Conservation (phyloP, 2,888 invertebrate genomes). For the Lathronympha strigana region DNA sequence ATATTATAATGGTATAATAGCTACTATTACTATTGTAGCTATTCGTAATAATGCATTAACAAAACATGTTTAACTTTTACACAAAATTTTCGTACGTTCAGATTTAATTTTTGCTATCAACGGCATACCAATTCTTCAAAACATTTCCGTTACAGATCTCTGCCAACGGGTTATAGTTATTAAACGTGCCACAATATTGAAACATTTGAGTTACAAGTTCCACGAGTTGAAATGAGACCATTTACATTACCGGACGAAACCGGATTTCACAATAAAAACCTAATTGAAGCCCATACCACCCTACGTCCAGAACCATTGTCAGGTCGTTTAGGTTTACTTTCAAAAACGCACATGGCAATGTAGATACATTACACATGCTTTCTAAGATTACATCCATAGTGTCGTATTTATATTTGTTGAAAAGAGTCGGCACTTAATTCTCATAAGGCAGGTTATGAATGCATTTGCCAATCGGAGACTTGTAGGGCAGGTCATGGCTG, state of each 20-base stretch:
- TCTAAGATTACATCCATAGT: constrained; percentile 2
- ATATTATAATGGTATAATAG: too few species aligned
- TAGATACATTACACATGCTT: background rate
- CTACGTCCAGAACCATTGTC: constrained; percentile 41
- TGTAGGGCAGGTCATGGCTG: constrained; percentile 82
- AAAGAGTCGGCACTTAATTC: constrained; percentile 48
- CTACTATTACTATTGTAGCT: background rate
- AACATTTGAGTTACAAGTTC: constrained; percentile 26
- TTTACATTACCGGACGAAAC: constrained; percentile 48
- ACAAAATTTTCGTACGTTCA: background rate
- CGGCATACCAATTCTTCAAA: background rate
- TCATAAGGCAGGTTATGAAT: constrained; percentile 58
- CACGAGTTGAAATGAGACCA: constrained; percentile 43
- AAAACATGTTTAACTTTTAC: background rate
- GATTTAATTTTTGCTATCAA: background rate
- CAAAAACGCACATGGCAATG: background rate
- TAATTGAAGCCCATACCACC: constrained; percentile 52
- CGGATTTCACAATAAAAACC: constrained; percentile 52
- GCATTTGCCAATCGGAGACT: constrained; percentile 68
- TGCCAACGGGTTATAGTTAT: background rate
- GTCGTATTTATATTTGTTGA: background rate
- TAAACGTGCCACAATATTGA: background rate
- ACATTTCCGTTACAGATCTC: background rate
- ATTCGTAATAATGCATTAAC: background rate
- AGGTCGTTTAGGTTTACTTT: constrained; percentile 17